phyloP scores from a whole-genome alignment of 2,797 vertebrate genomes.

The Cossypha heuglini region DNA sequence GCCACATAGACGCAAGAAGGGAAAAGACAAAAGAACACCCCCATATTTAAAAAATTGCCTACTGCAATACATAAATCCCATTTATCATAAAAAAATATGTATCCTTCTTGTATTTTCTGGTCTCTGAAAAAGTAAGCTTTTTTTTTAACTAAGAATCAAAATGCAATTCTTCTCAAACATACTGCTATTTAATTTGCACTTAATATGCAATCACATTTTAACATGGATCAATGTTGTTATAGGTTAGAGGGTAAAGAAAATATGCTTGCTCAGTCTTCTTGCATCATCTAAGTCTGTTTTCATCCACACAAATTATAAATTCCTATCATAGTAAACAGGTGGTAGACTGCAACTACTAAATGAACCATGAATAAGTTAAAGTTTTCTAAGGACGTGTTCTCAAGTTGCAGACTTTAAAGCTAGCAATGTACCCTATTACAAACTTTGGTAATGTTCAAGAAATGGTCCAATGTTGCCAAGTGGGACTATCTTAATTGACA shows the following conservation, averaged over 20 bases:
- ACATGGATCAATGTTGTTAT: neutral
- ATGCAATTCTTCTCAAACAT: neutral
- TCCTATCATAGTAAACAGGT: neutral
- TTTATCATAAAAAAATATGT: neutral
- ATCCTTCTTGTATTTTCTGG: neutral
- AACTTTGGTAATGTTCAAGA: neutral
- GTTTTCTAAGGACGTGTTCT: neutral
- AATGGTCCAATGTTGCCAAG: neutral
- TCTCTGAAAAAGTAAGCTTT: neutral
- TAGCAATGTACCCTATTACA: neutral
- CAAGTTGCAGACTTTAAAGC: neutral
- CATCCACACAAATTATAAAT: neutral
- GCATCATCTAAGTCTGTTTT: neutral
- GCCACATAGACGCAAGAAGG: neutral
- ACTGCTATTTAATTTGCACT: neutral
- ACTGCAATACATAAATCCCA: neutral
- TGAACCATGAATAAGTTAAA: neutral
- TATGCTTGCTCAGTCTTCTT: neutral
- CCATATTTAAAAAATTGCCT: neutral
- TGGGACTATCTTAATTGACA: neutral
- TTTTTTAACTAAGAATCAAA: neutral
- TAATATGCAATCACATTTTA: neutral
- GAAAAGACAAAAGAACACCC: neutral
- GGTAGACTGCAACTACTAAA: neutral
- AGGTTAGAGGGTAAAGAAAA: neutral